A percentile compares a stretch with the other conserved stretches of the same genome.
These are phyloP conservation scores for Hoplias malabaricus DNA, from an alignment of 2,113 vertebrate genomes.

Conservation along the genomic window DNA sequence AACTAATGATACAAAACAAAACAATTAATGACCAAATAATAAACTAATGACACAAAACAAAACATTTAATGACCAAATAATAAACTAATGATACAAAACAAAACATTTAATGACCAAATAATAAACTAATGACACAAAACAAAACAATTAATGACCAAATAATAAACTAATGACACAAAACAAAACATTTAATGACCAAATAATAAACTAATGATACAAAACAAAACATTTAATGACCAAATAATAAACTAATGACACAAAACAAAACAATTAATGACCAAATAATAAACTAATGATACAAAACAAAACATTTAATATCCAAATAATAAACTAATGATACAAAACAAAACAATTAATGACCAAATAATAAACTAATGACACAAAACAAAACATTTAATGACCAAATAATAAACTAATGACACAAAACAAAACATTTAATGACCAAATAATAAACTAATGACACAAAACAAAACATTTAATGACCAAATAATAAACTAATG, in stretches of 20 bases:
- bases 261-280: not conserved
- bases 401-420: no score
- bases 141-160: conserved; percentile 3
- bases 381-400: not conserved
- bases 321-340: conserved; percentile 3
- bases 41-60: not conserved
- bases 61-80: not conserved
- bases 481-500: no score
- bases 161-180: not conserved
- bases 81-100: not conserved
- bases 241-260: not conserved
- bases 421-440: not conserved
- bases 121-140: not conserved
- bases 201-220: not conserved
- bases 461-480: not conserved
- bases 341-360: not conserved
- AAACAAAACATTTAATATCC: not conserved
- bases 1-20: conserved; percentile 5
- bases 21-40: not conserved
- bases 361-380: no score
- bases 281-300: conserved; percentile 1
- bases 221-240: conserved; percentile 2
- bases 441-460: no score
- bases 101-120: not conserved
- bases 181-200: conserved; percentile 4